Evolutionary conservation across 2,888 invertebrate species (phyloP).

Genomic region (Eledone cirrhosa): DNA sequence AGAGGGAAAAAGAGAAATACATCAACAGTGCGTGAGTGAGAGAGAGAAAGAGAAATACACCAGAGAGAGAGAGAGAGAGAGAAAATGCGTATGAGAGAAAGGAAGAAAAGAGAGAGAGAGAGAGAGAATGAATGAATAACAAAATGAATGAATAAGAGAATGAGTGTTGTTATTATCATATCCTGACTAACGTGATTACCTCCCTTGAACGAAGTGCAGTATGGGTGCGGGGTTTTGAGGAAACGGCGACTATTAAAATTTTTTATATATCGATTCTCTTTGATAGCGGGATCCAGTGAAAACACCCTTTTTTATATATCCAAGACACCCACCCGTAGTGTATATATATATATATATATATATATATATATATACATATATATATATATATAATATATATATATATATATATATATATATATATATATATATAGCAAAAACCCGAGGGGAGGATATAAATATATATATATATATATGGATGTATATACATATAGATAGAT

Average conservation of each 20-base stretch:
- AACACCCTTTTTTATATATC: background rate
- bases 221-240: slow-evolving; percentile 17
- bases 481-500: too few relatives aligned
- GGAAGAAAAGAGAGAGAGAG: too few relatives aligned
- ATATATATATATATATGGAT: too few relatives aligned
- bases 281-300: background rate
- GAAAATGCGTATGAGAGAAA: too few relatives aligned
- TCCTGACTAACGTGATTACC: background rate
- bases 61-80: too few relatives aligned
- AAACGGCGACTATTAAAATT: background rate
- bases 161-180: slow-evolving; percentile 7
- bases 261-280: slow-evolving; percentile 11
- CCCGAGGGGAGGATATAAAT: too few relatives aligned
- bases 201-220: background rate
- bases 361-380: background rate
- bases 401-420: background rate
- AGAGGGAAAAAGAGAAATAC: too few relatives aligned
- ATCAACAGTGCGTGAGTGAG: too few relatives aligned
- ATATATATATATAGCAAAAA: too few relatives aligned
- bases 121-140: too few relatives aligned
- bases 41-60: too few relatives aligned
- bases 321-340: background rate
- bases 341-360: background rate
- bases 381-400: background rate
- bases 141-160: too few relatives aligned